Evolutionary conservation across 2,888 invertebrate species (phyloP), one percentile per base, ranked within the genome.

Genomic region (Spisula solida): DNA sequence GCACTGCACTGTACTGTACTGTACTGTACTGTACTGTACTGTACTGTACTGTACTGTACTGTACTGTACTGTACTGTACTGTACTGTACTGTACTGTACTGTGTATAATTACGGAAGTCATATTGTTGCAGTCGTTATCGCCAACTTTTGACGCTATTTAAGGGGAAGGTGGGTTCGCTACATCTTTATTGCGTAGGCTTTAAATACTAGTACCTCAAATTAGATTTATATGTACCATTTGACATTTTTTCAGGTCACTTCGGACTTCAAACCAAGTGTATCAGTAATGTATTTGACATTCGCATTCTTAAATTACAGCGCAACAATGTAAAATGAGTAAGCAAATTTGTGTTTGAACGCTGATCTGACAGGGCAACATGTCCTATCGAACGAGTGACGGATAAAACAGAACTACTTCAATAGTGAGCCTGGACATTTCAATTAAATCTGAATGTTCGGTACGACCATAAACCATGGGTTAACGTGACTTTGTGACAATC

Each of bases 271-370:
- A 25, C n/a, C 60, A 66, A 66, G 20, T 66, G 6, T 8, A 25
- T 66, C 60, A 12, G 60, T 66, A 60, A 60, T 60, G 18, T 14
- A 25, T 25, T 25, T 20, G 20, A 18, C 20, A 56, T 56, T 56
- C 56, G 25, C n/a, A 25, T 6, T 25, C 25, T 66, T 56, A 18
- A n/a, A 66, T 66, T 25, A 66, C 60, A 66, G 25, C n/a, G 60
- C 16, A 31, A 75, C 34, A 75, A 75, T 75, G 34, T 16, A 16
- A 31, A 75, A 75, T 75, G 75, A 75, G 34, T 75, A 75, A 75
- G 75, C 75, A 75, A 10, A 34, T 75, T 34, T 75, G 31, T 25
- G 5, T 75, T 31, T 75, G 31, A 31, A 18, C 18, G 31, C 16
- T 12, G 16, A 14, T 12, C 75, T 31, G 31, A 12, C 75, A 31